Base-by-base conservation (phyloP, 2,113 vertebrate species). In the rabbit (Oryctolagus cuniculus) region DNA sequence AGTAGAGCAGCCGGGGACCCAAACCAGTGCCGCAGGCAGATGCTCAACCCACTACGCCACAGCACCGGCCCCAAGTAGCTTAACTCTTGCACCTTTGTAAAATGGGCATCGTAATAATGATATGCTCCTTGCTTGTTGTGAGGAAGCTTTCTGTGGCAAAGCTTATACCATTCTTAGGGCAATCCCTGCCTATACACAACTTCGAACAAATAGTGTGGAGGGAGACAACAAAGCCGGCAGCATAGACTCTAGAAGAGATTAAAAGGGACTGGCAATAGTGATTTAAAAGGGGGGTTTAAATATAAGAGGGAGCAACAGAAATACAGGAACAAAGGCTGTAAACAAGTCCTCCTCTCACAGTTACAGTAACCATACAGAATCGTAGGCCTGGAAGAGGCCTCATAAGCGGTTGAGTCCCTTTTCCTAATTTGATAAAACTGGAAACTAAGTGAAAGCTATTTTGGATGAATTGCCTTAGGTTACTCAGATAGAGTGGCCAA, bases 51-150 rank as follows among this genome's bases (percentile, higher is more conserved):
- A 44, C 44, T 44, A 7, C 6, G 44, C 44, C 44, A 44, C 44
- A 44, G 44, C 44, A 44, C 44, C 44, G 1, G 44, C 44, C 44
- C 44, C 44, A 44, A 7, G 44, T 44, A 7, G 44, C 44, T 44
- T 44, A 83, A 78, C 7, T 89, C 38, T n/a, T 38, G 36, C 70
- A 13, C 36, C 44, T 94, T 90, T 85, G 44, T 86, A 75, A 95
- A 80, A 85, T 72, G 53, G 34, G 2, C 1, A 70, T 75, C 19
- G 10, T 90, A 36, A 34, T 72, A 25, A 77, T 21, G 51, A 69
- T 34, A 58, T 34, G 24, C 6, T 12, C 17, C 5, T 16, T 1
- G n/a, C 10, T 83, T 21, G 9, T 84, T 44, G 1, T 38, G 66
- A 84, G 13, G 9, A 29, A 38, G 7, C 61, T 8, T 36, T 93